Percentiles rank a stretch among this genome's conserved stretches.
Evolutionary conservation across 1,140 invertebrate genomes (phyloP).

Genomic region (Lepidostoma basale): DNA sequence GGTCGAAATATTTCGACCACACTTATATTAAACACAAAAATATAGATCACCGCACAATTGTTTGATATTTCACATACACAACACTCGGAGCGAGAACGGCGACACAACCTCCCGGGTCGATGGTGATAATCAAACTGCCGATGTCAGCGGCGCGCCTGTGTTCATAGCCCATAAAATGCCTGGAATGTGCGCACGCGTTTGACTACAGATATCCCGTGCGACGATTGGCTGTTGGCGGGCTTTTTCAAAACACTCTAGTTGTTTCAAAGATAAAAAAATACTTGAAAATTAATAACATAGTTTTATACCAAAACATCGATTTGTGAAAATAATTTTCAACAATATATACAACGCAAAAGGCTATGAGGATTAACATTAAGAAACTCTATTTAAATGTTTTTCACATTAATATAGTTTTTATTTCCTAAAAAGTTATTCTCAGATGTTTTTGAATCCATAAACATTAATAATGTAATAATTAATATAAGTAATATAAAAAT

Average conservation of each 20-base stretch:
- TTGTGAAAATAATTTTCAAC: no score
- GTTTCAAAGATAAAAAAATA: neutral
- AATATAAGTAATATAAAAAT: no score
- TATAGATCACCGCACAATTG: constrained; percentile 32
- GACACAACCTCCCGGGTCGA: constrained; percentile 29
- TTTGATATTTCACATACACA: constrained; percentile 34
- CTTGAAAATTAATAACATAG: neutral
- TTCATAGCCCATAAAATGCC: constrained; percentile 22
- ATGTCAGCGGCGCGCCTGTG: constrained; percentile 23
- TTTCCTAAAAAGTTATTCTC: no score
- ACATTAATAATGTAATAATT: no score
- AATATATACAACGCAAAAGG: no score
- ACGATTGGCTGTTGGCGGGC: constrained; percentile 12
- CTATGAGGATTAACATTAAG: no score
- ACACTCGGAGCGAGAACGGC: constrained; percentile 26
- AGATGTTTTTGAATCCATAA: no score
- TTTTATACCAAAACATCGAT: no score
- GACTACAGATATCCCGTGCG: neutral
- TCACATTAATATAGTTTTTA: no score
- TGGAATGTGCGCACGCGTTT: constrained; percentile 18
- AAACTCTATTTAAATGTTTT: no score
- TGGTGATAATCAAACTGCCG: constrained; percentile 24
- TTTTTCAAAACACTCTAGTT: neutral
- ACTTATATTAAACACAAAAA: constrained; percentile 26
- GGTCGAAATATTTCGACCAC: constrained; percentile 38